Evolutionary conservation across 92 coral and sea anemone genomes (phyloP).

Genomic region (Parazoanthus swiftii): DNA sequence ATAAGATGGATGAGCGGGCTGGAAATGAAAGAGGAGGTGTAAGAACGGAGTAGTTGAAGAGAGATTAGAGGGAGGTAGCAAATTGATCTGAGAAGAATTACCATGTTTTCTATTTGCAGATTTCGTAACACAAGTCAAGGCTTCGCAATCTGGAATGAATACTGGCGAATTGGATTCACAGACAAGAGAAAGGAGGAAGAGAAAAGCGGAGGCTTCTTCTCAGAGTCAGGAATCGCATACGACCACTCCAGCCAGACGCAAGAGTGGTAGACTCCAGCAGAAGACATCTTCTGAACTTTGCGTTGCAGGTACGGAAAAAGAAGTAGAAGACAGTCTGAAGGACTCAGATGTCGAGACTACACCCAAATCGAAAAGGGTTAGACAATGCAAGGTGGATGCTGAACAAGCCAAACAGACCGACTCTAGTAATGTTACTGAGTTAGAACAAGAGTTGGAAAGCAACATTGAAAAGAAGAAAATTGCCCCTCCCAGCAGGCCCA

Average conservation of each 20-base stretch:
- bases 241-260: neutral
- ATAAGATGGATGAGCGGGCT: slow-evolving; percentile 1
- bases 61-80: neutral
- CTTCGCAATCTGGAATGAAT: neutral
- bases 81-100: neutral
- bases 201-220: neutral
- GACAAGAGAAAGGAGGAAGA: slow-evolving; percentile 20
- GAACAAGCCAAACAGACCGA: neutral
- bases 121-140: slow-evolving; percentile 20
- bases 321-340: neutral
- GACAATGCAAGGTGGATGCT: slow-evolving; percentile 35
- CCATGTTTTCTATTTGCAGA: neutral
- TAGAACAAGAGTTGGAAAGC: neutral
- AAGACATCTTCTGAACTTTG: neutral
- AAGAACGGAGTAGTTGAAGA: neutral
- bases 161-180: slow-evolving; percentile 2
- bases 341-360: neutral
- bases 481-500: neutral
- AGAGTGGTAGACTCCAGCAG: neutral
- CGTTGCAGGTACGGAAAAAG: slow-evolving; percentile 9
- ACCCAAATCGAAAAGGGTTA: slow-evolving; percentile 13
- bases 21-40: neutral
- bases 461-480: neutral
- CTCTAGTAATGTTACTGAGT: neutral
- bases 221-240: neutral